A percentile compares a stretch with the other conserved stretches of the same genome.
These are phyloP conservation scores for Nothoprocta perdicaria DNA, from an alignment of 2,113 vertebrate species.

Conservation along the genomic window DNA sequence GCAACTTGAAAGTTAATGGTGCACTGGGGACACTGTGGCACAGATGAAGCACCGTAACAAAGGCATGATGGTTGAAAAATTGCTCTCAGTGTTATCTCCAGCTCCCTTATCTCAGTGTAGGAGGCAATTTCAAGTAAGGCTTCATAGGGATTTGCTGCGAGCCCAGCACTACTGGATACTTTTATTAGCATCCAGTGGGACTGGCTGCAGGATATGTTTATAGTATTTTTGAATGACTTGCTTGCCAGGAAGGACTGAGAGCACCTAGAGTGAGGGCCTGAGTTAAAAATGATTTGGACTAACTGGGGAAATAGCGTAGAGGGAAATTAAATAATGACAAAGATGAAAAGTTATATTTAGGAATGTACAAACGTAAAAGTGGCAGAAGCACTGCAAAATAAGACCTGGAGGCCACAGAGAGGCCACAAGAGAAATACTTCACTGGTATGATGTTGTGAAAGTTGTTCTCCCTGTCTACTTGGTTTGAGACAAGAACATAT, in stretches of 20 bases:
- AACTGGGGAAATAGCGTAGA: neutral
- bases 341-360: neutral
- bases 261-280: neutral
- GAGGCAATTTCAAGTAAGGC: slow-evolving; percentile 19
- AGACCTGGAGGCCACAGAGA: neutral
- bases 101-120: slow-evolving; percentile 2
- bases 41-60: slow-evolving; percentile 14
- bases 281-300: neutral
- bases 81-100: neutral
- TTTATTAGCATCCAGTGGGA: neutral
- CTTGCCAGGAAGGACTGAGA: neutral
- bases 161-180: neutral
- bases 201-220: neutral
- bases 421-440: neutral
- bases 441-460: neutral
- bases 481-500: neutral
- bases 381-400: neutral
- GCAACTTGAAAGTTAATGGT: slow-evolving; percentile 18
- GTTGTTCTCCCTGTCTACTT: neutral
- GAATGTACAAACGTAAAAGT: neutral
- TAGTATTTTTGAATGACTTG: slow-evolving; percentile 11
- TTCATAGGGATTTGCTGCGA: neutral
- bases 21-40: slow-evolving; percentile 30
- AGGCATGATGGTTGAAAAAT: slow-evolving; percentile 32
- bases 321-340: neutral